Conservation (phyloP, 2,888 invertebrate genomes). For the Lochmaea capreae region DNA sequence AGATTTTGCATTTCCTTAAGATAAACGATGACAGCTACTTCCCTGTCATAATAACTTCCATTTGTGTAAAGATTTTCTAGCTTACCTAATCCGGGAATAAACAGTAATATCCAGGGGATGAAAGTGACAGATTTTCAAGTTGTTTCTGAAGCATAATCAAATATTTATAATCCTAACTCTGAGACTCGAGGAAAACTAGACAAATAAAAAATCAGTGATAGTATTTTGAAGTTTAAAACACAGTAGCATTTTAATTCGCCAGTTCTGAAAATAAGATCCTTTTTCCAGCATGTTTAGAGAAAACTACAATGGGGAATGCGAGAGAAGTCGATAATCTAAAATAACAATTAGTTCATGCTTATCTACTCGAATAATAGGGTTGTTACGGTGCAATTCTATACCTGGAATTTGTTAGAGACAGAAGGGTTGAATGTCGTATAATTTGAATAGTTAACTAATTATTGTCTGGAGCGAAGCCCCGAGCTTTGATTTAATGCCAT, state of each 20-base stretch:
- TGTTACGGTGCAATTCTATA: conserved; percentile 23
- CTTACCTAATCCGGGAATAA: neutral
- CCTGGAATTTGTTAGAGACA: conserved; percentile 14
- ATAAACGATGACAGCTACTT: neutral
- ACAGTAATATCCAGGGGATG: no score
- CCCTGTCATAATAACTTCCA: neutral
- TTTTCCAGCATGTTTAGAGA: no score
- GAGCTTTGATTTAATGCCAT: conserved; percentile 19
- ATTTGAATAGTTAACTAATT: conserved; percentile 25
- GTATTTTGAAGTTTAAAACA: no score
- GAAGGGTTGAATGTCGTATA: conserved; percentile 25
- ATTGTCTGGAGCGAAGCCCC: conserved; percentile 9
- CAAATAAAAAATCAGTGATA: no score
- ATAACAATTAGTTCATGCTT: conserved; percentile 5
- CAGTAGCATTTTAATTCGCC: no score
- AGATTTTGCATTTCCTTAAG: no score
- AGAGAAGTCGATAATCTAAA: neutral
- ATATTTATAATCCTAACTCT: no score
- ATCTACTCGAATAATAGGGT: conserved; percentile 11
- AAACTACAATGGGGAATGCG: neutral
- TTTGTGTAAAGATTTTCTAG: neutral
- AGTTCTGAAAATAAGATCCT: no score
- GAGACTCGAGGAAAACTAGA: no score
- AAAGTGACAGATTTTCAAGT: no score
- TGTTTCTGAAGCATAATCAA: no score